phyloP scores from a whole-genome alignment of 2,113 vertebrate species.

The Strigops habroptila region DNA sequence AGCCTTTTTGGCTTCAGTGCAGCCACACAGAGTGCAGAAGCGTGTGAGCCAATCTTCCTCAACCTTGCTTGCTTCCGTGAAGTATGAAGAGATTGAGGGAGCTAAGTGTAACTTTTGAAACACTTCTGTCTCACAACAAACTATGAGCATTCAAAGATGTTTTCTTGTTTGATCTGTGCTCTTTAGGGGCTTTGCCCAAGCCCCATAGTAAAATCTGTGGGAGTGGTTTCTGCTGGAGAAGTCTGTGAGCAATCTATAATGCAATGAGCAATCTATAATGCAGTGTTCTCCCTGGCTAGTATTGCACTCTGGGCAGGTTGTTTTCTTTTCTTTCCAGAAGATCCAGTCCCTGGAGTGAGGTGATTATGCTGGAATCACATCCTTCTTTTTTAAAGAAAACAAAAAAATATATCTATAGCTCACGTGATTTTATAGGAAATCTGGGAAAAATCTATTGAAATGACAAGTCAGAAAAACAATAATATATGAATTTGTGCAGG shows the following conservation, averaged over 20 bases:
- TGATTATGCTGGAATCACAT: slow-evolving; percentile 2
- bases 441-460: slow-evolving; percentile 11
- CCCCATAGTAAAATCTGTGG: neutral
- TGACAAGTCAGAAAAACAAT: neutral
- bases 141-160: neutral
- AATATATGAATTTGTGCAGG: neutral
- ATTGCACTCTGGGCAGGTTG: neutral
- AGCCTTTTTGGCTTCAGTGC: neutral
- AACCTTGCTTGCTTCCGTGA: neutral
- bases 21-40: neutral
- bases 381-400: neutral
- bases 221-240: neutral
- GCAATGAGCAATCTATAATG: neutral
- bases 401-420: neutral
- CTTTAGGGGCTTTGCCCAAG: neutral
- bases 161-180: slow-evolving; percentile 12
- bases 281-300: neutral
- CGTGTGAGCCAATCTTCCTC: neutral
- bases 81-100: slow-evolving; percentile 11
- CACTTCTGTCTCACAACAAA: neutral
- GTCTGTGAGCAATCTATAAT: neutral
- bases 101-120: slow-evolving; percentile 4
- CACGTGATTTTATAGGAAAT: slow-evolving; percentile 7
- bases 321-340: slow-evolving; percentile 16
- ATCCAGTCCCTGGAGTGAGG: neutral